phyloP scores from a whole-genome alignment of 2,113 vertebrate species.

The Triplophysa tibetana region DNA sequence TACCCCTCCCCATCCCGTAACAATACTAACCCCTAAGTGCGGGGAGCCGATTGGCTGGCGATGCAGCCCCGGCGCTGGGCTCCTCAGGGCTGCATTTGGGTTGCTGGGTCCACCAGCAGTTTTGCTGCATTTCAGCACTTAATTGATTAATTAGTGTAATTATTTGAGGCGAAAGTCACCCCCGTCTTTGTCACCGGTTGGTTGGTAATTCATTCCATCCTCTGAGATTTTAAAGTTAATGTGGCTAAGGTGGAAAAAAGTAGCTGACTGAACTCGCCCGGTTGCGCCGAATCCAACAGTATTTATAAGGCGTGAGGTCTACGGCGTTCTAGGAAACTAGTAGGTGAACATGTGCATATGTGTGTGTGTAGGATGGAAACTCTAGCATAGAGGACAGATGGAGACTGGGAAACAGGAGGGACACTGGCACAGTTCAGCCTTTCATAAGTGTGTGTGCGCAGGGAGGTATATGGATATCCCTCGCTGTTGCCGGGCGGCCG shows the following conservation, averaged over 20 bases:
- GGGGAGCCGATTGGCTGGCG: conserved; percentile 49
- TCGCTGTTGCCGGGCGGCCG: conserved; percentile 56
- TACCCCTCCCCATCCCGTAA: conserved; percentile 67
- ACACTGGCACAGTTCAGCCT: conserved; percentile 75
- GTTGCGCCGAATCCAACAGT: not conserved
- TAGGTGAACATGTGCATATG: conserved; percentile 41
- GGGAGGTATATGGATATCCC: conserved; percentile 51
- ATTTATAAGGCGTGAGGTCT: conserved; percentile 21
- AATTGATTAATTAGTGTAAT: conserved; percentile 80
- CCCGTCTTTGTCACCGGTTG: conserved; percentile 61
- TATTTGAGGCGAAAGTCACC: conserved; percentile 74
- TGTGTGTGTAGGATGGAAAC: conserved; percentile 47
- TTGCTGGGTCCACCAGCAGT: conserved; percentile 13
- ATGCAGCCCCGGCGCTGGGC: conserved; percentile 57
- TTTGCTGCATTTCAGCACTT: conserved; percentile 70
- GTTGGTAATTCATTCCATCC: conserved; percentile 69
- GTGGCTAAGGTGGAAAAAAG: not conserved
- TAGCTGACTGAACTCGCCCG: not conserved
- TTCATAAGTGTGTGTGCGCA: conserved; percentile 61
- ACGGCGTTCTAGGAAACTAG: not conserved
- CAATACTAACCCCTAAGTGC: conserved; percentile 69
- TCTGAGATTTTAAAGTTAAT: conserved; percentile 56
- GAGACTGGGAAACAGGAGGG: conserved; percentile 78
- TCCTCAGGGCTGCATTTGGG: conserved; percentile 57
- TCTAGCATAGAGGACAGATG: conserved; percentile 74